Evolutionary conservation across 2,888 invertebrate genomes (phyloP), one percentile per base, ranked within the genome.

Genomic region (Himalopsyche tibetana): DNA sequence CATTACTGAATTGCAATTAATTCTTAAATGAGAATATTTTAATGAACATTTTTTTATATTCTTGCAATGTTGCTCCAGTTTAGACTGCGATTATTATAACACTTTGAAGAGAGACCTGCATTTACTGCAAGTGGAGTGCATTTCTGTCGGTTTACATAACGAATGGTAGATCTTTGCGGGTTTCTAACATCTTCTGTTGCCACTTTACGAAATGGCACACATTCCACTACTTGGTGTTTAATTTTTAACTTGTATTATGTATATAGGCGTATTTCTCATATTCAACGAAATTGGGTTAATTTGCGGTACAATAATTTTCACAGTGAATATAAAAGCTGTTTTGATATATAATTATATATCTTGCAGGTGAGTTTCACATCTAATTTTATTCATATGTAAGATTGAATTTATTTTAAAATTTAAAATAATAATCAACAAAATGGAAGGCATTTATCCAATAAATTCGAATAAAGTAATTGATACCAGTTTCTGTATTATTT

Each of bases 141-240:
- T 74, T 74, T 38, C 38, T 38, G 12, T 38, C 11, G 36, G 74
- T 38, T 74, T 74, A 74, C 74, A 38, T 36, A 74, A 36, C 36
- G 74, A 36, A 74, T 36, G 36, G 36, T 5, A 15, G 74, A 36
- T 74, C 74, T 12, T 38, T 36, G 74, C 74, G 74, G 74, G 28
- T 74, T 74, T 74, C 74, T 36, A 36, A 74, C 74, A 38, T 74
- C 74, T 74, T 74, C 74, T 74, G 38, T 74, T 74, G 38, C 74
- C 36, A 74, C 38, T 74, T 38, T 74, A 15, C 28, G 74, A 74
- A 69, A 74, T 36, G 38, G 74, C 74, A 74, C 74, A 74, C 36
- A 74, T 74, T 74, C 74, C n/a, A 63, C 5, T 2, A 56, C 69
- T 36, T 15, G 74, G 36, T 15, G 36, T 38, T 36, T 74, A 19